These are phyloP conservation scores for Pseudochirops cupreus DNA, from an alignment of 2,797 vertebrate genomes.

Conservation along the genomic window DNA sequence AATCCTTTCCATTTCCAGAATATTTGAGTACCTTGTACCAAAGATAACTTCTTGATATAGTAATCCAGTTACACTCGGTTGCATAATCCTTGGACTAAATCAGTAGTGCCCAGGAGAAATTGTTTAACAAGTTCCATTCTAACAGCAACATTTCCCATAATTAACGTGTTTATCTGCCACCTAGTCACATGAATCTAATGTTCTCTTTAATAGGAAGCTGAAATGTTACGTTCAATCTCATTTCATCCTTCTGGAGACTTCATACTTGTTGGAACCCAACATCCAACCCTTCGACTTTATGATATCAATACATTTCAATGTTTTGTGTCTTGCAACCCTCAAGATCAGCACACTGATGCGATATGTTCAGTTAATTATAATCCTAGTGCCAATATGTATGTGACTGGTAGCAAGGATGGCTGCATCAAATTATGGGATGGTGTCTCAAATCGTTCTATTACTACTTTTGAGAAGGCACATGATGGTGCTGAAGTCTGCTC, in stretches of 20 bases:
- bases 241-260: conserved; percentile 99
- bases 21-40: conserved; percentile 16
- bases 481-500: conserved; percentile 98
- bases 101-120: background rate
- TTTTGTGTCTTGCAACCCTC: conserved; percentile 97
- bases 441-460: conserved; percentile 96
- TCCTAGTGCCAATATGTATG: conserved; percentile 95
- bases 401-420: conserved; percentile 97
- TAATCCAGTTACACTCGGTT: background rate
- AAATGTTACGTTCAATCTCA: conserved; percentile 98
- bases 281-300: conserved; percentile 96
- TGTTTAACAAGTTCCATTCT: background rate
- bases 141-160: background rate
- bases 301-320: conserved; percentile 99
- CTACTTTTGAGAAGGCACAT: conserved; percentile 96
- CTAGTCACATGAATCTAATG: background rate
- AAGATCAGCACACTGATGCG: conserved; percentile 98
- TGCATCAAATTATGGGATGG: conserved; percentile 99
- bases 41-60: background rate
- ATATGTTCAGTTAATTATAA: conserved; percentile 97
- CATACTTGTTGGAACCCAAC: conserved; percentile 97
- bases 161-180: background rate
- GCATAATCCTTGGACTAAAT: background rate
- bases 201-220: conserved; percentile 92
- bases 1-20: background rate